A percentile compares a stretch with the other conserved stretches of the same genome.
These are phyloP conservation scores for Synanceia verrucosa DNA, from an alignment of 2,797 vertebrate species.

Conservation along the genomic window DNA sequence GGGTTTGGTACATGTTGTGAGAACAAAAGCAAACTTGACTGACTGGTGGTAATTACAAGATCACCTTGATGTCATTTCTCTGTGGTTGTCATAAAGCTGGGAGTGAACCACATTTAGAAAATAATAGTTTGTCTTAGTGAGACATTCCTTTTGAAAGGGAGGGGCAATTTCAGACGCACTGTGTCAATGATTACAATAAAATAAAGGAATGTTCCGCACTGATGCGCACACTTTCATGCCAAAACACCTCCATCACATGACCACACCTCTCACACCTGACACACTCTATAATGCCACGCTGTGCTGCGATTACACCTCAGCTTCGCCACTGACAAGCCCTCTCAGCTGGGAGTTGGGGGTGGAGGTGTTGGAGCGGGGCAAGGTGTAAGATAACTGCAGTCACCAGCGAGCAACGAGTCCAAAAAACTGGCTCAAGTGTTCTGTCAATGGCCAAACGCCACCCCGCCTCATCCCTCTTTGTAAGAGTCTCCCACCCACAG, in stretches of 20 bases:
- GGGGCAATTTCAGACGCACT: not conserved
- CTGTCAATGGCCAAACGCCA: slow-evolving; percentile 60
- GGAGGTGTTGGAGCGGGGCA: not conserved
- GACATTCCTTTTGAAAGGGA: not conserved
- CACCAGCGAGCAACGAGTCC: slow-evolving; percentile 27
- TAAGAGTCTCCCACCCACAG: slow-evolving; percentile 81
- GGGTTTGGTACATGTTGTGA: slow-evolving; percentile 4
- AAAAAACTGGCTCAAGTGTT: slow-evolving; percentile 59
- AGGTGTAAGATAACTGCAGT: slow-evolving; percentile 51
- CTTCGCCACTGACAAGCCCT: slow-evolving; percentile 62
- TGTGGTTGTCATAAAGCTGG: not conserved
- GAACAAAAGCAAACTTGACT: slow-evolving; percentile 27
- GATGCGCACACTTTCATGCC: not conserved
- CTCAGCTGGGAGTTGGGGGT: slow-evolving; percentile 49
- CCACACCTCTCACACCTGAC: slow-evolving; percentile 20
- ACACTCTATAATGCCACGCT: slow-evolving; percentile 20
- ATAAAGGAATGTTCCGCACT: not conserved
- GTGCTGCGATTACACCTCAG: slow-evolving; percentile 40
- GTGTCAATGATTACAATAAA: not conserved
- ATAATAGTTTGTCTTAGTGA: not conserved
- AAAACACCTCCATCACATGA: slow-evolving; percentile 18
- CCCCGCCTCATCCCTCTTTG: slow-evolving; percentile 39
- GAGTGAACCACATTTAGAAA: not conserved
- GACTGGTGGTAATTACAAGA: too few relatives aligned
- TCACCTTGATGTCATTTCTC: not conserved